Base-by-base conservation (phyloP, 2,888 invertebrate genomes). In the Pogonocherus hispidulus region DNA sequence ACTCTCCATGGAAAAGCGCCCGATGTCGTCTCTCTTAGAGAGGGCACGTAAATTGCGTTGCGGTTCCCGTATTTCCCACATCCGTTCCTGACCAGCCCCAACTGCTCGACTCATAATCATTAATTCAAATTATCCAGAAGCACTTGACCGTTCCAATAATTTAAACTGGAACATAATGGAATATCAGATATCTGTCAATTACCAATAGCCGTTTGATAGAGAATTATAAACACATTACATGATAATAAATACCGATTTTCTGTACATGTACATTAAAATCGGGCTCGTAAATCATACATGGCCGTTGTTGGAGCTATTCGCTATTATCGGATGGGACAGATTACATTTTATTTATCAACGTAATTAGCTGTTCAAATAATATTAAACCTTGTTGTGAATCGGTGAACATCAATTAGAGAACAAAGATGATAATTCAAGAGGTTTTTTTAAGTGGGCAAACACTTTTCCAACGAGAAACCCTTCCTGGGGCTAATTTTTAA, bases 181-280 rank as follows among this genome's bases (percentile, higher is more conserved):
- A 78, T 78, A 80, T 76, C 77, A 74, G 74, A 71, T 78, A 76
- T 76, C 75, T 79, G 78, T 79, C 79, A 79, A 80, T 80, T 74
- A 74, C 75, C 78, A 80, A 79, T 78, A 78, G 72, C 68, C 57
- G n/a, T 70, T 68, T 73, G 74, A 78, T 75, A 69, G 78, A 75
- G 77, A 78, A 80, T 81, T 79, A 80, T 79, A 79, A 80, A 79
- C 79, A 75, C 76, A 78, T 76, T 72, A 79, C 72, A 72, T 68
- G 72, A 73, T 76, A 75, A 73, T 78, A 76, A 78, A 78, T 76
- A 71, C 71, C 69, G 74, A 76, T 76, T 71, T 69, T 66, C 66
- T 46, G 59, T 54, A 59, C 59, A 63, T 69, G 71, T 71, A 52
- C 69, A 66, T 66, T 71, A 66, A 66, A 62, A 54, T 63, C 22